Conservation (phyloP, 2,888 invertebrate species). For the Beris chalybata region DNA sequence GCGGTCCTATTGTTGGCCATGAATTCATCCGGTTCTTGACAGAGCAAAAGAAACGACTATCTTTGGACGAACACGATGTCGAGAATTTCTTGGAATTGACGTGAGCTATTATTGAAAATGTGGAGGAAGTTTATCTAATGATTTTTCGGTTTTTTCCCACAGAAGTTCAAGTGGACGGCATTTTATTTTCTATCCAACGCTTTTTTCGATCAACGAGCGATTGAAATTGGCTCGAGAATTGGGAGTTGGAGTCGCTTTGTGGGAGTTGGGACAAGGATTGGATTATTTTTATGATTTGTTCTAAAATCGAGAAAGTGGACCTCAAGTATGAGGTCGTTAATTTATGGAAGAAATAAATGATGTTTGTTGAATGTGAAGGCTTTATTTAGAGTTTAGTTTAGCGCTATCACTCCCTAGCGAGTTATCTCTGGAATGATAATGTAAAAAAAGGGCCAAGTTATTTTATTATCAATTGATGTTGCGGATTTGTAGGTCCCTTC, state of each 20-base stretch:
- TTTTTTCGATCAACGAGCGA: conserved; percentile 80
- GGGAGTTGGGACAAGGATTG: conserved; percentile 96
- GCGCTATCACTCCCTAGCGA: too few relatives aligned
- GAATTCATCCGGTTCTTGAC: conserved; percentile 78
- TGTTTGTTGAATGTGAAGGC: too few relatives aligned
- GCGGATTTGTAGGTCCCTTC: too few relatives aligned
- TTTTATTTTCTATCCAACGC: conserved; percentile 84
- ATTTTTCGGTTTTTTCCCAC: conserved; percentile 3
- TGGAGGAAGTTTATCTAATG: conserved; percentile 27
- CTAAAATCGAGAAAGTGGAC: conserved; percentile 54
- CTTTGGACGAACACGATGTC: conserved; percentile 74
- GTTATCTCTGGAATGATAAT: too few relatives aligned
- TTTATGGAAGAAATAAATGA: too few relatives aligned
- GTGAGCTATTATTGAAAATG: conserved; percentile 59
- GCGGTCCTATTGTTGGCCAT: conserved; percentile 77
- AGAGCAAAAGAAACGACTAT: conserved; percentile 73
- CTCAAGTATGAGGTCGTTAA: conserved; percentile 12
- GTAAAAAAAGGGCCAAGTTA: too few relatives aligned
- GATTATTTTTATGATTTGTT: conserved; percentile 92
- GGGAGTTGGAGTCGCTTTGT: conserved; percentile 85
- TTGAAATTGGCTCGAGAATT: conserved; percentile 77
- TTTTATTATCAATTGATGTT: too few relatives aligned
- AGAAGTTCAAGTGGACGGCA: conserved; percentile 71
- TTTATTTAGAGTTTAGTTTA: too few relatives aligned
- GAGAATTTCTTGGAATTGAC: conserved; percentile 86